Conservation (phyloP, 2,888 invertebrate genomes). For the Tetrapedia diversipes region DNA sequence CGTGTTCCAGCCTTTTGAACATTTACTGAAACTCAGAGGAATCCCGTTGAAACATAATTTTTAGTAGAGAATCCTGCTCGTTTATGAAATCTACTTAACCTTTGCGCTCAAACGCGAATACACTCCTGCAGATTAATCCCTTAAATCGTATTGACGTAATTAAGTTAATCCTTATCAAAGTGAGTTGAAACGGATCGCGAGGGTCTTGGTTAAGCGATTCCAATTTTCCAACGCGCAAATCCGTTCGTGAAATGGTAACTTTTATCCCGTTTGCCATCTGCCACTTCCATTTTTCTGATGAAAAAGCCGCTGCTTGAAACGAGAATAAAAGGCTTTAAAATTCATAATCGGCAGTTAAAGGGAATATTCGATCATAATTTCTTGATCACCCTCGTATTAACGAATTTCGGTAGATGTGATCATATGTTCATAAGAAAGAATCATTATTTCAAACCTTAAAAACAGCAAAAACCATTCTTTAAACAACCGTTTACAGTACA, state of each 20-base stretch:
- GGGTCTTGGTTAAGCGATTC: constrained; percentile 7
- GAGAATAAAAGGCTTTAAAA: background rate
- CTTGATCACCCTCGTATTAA: too few species aligned
- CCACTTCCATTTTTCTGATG: constrained; percentile 2
- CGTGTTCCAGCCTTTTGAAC: too few species aligned
- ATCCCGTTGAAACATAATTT: constrained; percentile 1
- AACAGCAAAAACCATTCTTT: constrained; percentile 10
- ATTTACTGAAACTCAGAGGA: background rate
- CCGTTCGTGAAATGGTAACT: constrained; percentile 30
- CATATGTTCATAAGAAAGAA: background rate
- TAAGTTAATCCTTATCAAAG: constrained; percentile 32
- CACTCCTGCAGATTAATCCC: constrained; percentile 14
- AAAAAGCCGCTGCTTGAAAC: background rate
- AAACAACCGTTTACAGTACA: constrained; percentile 1
- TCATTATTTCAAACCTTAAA: background rate
- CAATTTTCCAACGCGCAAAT: constrained; percentile 29
- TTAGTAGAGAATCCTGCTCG: background rate
- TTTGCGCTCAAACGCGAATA: constrained; percentile 7
- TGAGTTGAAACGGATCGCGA: constrained; percentile 16
- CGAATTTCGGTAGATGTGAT: too few species aligned
- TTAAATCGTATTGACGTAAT: constrained; percentile 31
- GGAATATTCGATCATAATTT: background rate
- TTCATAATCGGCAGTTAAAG: background rate
- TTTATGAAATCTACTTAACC: constrained; percentile 18
- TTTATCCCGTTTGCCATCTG: constrained; percentile 9